Base-by-base conservation (phyloP, 2,113 vertebrate genomes). In the Turdus rufiventris region DNA sequence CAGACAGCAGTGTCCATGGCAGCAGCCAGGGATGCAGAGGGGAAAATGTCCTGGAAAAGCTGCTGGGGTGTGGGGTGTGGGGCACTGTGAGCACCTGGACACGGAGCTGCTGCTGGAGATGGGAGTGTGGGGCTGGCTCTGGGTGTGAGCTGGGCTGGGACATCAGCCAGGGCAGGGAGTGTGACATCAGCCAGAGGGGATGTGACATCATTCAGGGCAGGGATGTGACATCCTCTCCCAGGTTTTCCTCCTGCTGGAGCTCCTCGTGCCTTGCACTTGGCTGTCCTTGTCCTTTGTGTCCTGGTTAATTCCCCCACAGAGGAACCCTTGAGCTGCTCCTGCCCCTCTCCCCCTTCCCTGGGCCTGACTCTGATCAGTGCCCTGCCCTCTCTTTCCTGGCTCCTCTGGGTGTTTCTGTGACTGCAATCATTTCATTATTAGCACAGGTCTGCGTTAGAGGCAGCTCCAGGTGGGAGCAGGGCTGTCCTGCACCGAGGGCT, bases 401-500 rank as follows among this genome's bases (percentile, higher is more conserved):
- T 68, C 42, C 26, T 16, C 5, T 45, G 33, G 70, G 14, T 2
- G 3, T 73, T 50, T 28, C 72, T 40, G 53, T 47, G 25, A 9
- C 17, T 58, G 54, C 1, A 14, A 31, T 20, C 9, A 57, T 28
- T 68, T 73, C 62, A 36, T 70, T 21, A 13, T 71, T 66, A 61
- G 5, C 56, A 8, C 31, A 61, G 40, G 9, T n/a, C 25, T 82
- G 63, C 14, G 5, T 9, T 34, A 36, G 58, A 71, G 72, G 61
- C 58, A 71, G 18, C 47, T 66, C 63, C 12, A 9, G 29, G 28
- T 57, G 76, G n/a, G 34, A 70, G 10, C 0, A 0, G 9, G n/a
- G 15, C 53, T 4, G 1, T 31, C 0, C 0, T 38, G 72, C 34
- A 33, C 31, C 43, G 19, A 3, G 3, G 34, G 6, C 16, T 58